Conservation (phyloP, 2,888 invertebrate genomes). For the Pristionchus mayeri region DNA sequence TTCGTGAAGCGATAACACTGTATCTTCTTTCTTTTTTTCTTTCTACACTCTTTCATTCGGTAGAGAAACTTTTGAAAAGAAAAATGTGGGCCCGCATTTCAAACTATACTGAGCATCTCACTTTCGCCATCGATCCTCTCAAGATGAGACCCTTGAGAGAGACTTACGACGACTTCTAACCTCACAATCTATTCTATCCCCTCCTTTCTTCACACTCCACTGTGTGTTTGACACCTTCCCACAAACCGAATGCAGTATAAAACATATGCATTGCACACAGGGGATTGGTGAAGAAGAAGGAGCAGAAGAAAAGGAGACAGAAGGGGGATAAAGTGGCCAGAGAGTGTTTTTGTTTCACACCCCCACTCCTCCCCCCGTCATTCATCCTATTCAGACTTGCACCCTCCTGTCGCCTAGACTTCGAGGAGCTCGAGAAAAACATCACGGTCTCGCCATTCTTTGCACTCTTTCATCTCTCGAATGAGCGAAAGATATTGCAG, state of each 20-base stretch:
- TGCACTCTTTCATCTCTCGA: too few relatives aligned
- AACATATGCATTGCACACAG: slow-evolving; percentile 36
- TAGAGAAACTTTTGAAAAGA: too few relatives aligned
- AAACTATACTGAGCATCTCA: too few relatives aligned
- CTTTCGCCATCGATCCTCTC: background rate
- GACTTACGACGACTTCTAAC: background rate
- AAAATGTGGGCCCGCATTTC: too few relatives aligned
- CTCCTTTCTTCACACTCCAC: background rate
- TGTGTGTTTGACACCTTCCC: slow-evolving; percentile 34
- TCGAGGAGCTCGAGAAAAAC: too few relatives aligned
- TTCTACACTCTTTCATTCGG: too few relatives aligned
- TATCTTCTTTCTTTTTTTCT: too few relatives aligned
- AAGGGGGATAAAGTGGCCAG: slow-evolving; percentile 11
- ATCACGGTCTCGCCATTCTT: too few relatives aligned
- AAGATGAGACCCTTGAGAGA: background rate
- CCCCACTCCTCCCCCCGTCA: background rate
- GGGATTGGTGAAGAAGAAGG: slow-evolving; percentile 21
- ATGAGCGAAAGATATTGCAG: too few relatives aligned
- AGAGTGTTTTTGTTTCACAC: slow-evolving; percentile 13
- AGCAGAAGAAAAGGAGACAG: background rate
- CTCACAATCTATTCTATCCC: slow-evolving; percentile 33
- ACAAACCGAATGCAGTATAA: slow-evolving; percentile 40
- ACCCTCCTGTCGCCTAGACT: background rate
- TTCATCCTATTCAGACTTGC: slow-evolving; percentile 15
- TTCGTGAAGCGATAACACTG: too few relatives aligned